Evolutionary conservation across 2,797 vertebrate species (phyloP), one percentile per base, ranked within the genome.

Genomic region (Hirundo rustica): DNA sequence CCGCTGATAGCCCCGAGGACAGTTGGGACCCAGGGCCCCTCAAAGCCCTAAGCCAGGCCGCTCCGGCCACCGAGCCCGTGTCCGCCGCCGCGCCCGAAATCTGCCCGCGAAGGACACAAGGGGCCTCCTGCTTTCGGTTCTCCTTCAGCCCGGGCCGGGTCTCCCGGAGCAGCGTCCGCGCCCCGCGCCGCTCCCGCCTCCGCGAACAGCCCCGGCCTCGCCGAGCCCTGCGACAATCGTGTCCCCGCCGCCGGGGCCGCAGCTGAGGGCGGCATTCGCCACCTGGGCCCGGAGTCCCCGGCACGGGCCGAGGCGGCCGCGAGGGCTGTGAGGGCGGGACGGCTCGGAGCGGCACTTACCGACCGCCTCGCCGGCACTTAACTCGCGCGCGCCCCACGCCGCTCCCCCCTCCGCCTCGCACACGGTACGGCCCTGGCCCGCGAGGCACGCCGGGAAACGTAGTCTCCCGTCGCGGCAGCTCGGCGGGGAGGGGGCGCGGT

Each of bases 401-500:
- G 34, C n/a, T 29, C 32, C 68, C 81, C 71, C 12, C 60, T n/a
- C 4, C n/a, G 16, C 16, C 42, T 27, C 21, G 15, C 19, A 65
- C 26, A 26, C 62, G 83, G 93, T 89, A 50, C 47, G 29, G 71
- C 23, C 85, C 62, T 13, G n/a, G 13, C 25, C 29, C 89, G 92
- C 92, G 50, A 9, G 36, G 97, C 95, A 86, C 91, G 92, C 95
- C 72, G 98, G 98, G 96, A 97, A 50, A 78, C 90, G 98, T 97
- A 97, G 98, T 98, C 61, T 86, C 7, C 9, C 26, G 4, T 3
- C 5, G 16, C 48, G 4, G 26, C 23, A 6, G 3, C 44, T 4
- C 1, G 5, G 25, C 22, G 36, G 5, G 8, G 16, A 12, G 7
- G 27, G 25, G 4, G 5, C 3, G 44, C 14, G 13, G n/a, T 3